Percentiles rank a stretch among this genome's conserved stretches.
Evolutionary conservation across 2,797 vertebrate species (phyloP).

Genomic region (Acanthis flammea): DNA sequence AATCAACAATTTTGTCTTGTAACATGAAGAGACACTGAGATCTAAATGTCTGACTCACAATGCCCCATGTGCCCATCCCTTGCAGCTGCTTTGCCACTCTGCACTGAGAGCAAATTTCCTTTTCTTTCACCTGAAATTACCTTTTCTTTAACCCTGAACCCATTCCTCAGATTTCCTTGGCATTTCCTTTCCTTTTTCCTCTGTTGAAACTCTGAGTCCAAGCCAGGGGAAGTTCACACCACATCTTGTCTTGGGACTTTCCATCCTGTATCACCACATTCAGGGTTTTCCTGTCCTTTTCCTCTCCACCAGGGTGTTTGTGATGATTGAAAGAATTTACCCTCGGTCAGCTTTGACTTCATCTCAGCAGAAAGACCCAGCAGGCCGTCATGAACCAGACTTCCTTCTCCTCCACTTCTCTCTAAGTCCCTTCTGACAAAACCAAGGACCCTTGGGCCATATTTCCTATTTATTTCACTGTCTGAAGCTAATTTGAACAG

Average conservation of each 20-base stretch:
- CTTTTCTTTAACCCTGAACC: neutral
- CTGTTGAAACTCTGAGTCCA: neutral
- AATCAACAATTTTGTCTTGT: neutral
- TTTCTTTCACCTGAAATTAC: neutral
- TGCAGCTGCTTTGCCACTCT: neutral
- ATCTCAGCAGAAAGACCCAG: neutral
- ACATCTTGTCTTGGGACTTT: neutral
- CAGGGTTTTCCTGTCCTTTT: neutral
- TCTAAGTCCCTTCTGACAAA: slow-evolving; percentile 47
- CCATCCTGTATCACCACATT: neutral
- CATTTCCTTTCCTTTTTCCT: neutral
- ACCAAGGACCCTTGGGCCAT: slow-evolving; percentile 14
- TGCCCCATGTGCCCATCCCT: neutral
- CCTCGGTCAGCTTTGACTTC: slow-evolving; percentile 26
- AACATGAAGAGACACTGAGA: neutral
- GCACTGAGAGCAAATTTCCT: neutral
- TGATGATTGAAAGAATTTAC: neutral
- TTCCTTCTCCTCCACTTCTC: slow-evolving; percentile 14
- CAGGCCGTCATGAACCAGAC: neutral
- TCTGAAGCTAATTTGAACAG: slow-evolving; percentile 66
- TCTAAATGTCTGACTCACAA: neutral
- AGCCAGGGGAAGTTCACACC: neutral
- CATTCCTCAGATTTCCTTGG: neutral
- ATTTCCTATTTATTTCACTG: slow-evolving; percentile 64
- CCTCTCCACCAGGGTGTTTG: neutral